Percentiles rank a stretch among this genome's conserved stretches.
Evolutionary conservation across 2,888 invertebrate species (phyloP).

Genomic region (Scaeva pyrastri): DNA sequence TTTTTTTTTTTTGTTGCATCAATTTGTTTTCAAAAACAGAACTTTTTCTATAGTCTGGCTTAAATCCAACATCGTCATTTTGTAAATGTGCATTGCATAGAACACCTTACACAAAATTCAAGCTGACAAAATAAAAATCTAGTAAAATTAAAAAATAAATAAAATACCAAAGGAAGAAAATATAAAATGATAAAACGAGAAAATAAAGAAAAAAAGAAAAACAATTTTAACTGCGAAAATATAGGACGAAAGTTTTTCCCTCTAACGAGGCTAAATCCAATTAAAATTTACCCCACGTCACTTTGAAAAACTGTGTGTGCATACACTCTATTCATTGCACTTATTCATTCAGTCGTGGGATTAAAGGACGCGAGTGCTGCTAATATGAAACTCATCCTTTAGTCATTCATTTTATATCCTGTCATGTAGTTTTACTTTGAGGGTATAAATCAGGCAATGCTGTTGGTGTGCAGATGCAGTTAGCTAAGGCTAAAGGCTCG

Average conservation of each 20-base stretch:
- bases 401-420: constrained; percentile 67
- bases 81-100: no score
- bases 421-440: constrained; percentile 62
- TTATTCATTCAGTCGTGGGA: constrained; percentile 66
- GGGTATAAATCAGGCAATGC: constrained; percentile 59
- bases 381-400: constrained; percentile 69
- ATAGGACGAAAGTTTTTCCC: constrained; percentile 43
- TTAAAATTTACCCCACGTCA: constrained; percentile 67
- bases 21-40: no score
- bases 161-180: neutral
- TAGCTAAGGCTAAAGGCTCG: constrained; percentile 24
- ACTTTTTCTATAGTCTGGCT: no score
- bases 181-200: neutral
- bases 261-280: constrained; percentile 67
- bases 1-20: no score
- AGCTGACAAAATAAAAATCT: constrained; percentile 1
- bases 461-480: constrained; percentile 41
- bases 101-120: constrained; percentile 1
- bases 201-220: neutral
- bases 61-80: no score
- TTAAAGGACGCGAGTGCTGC: constrained; percentile 61
- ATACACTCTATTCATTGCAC: constrained; percentile 50
- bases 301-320: constrained; percentile 54
- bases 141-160: neutral
- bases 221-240: constrained; percentile 27